A percentile compares a stretch with the other conserved stretches of the same genome.
Conservation (phyloP, 2,888 invertebrate genomes). For the Hirudinaria manillensis region DNA sequence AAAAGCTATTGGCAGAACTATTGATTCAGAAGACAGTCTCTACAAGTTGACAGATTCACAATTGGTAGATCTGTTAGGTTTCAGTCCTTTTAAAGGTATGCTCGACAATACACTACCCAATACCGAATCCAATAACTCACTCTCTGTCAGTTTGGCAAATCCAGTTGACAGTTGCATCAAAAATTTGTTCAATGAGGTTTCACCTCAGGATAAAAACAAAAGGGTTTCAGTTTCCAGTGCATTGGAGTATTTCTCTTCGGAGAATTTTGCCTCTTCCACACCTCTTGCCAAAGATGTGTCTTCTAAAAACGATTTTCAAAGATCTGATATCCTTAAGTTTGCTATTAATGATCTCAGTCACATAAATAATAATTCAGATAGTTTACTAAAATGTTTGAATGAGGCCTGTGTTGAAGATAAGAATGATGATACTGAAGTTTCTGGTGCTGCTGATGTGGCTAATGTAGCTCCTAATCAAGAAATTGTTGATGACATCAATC, state of each 20-base stretch:
- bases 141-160: too few relatives aligned
- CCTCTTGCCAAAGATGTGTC: neutral
- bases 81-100: neutral
- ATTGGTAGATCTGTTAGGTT: neutral
- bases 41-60: neutral
- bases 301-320: too few relatives aligned
- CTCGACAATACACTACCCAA: neutral
- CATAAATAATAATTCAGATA: too few relatives aligned
- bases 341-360: too few relatives aligned
- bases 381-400: too few relatives aligned
- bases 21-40: constrained; percentile 4
- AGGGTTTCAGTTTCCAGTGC: neutral
- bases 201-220: neutral
- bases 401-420: too few relatives aligned
- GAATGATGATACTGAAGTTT: too few relatives aligned
- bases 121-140: neutral
- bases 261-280: neutral
- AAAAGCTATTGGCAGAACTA: neutral
- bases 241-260: constrained; percentile 14
- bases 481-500: neutral
- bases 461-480: neutral
- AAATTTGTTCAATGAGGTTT: too few relatives aligned
- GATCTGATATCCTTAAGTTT: too few relatives aligned
- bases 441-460: too few relatives aligned
- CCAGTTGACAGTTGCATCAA: too few relatives aligned